Conservation (phyloP, 2,888 invertebrate genomes). For the Sicus ferrugineus region DNA sequence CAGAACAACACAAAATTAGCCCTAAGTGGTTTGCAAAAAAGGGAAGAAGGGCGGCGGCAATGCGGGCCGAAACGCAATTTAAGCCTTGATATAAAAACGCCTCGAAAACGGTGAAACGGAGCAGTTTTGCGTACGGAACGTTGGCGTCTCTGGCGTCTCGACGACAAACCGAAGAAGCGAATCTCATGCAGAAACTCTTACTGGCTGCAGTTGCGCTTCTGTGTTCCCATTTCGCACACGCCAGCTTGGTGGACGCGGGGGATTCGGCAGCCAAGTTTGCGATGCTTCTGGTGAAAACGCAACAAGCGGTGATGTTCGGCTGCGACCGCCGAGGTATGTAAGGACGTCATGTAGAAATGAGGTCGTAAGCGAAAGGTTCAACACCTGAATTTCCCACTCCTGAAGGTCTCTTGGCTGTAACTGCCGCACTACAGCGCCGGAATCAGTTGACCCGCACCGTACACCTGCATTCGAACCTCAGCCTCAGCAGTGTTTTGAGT, state of each 20-base stretch:
- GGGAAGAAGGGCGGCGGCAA: neutral
- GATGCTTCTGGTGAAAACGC: conserved; percentile 44
- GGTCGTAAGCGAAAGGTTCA: neutral
- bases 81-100: conserved; percentile 9
- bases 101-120: neutral
- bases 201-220: neutral
- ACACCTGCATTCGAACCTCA: conserved; percentile 41
- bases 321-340: conserved; percentile 49
- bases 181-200: neutral
- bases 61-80: neutral
- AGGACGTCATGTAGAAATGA: neutral
- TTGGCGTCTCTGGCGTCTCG: neutral
- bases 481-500: conserved; percentile 42
- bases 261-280: conserved; percentile 46
- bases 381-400: neutral
- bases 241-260: conserved; percentile 14
- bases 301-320: conserved; percentile 48
- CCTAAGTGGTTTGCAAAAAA: conserved; percentile 19
- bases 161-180: neutral
- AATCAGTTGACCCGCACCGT: conserved; percentile 47
- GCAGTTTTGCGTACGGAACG: conserved; percentile 1
- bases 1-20: conserved; percentile 18
- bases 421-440: conserved; percentile 39
- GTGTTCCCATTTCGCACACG: neutral
- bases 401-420: conserved; percentile 18